Evolutionary conservation across 2,113 vertebrate genomes (phyloP).

Genomic region (Peromyscus californicus): DNA sequence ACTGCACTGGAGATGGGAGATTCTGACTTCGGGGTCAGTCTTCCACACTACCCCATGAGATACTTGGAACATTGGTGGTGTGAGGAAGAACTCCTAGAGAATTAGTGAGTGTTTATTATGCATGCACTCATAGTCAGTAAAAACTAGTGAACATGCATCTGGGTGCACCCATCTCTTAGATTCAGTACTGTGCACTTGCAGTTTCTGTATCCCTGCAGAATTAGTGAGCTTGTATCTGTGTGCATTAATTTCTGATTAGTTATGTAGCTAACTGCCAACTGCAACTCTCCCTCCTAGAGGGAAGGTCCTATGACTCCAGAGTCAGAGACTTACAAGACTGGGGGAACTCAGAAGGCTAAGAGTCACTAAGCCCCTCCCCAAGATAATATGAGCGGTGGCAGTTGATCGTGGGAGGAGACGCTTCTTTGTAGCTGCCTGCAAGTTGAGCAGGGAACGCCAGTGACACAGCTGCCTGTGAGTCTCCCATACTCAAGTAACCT

Average conservation of each 20-base stretch:
- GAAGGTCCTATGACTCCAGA: not conserved
- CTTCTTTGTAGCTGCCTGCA: not conserved
- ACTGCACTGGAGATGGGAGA: not conserved
- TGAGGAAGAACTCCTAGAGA: not conserved
- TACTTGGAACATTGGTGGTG: not conserved
- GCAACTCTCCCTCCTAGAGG: not conserved
- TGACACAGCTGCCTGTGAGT: not conserved
- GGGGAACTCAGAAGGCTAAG: not conserved
- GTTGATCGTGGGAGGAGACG: not conserved
- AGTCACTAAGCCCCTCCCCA: not conserved
- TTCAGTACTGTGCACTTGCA: not conserved
- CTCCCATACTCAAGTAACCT: not conserved
- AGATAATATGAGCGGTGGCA: not conserved
- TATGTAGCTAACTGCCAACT: not conserved
- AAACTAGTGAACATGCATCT: not conserved
- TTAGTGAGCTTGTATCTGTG: not conserved
- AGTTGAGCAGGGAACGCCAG: not conserved
- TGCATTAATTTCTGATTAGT: not conserved
- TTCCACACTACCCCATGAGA: not conserved
- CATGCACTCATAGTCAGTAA: not conserved
- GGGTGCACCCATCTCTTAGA: not conserved
- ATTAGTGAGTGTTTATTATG: rapidly evolving
- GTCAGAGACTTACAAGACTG: no score
- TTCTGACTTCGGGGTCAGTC: not conserved
- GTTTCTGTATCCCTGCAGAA: not conserved